Base-by-base conservation (phyloP, 2,797 vertebrate genomes). In the Aldrovandia affinis region DNA sequence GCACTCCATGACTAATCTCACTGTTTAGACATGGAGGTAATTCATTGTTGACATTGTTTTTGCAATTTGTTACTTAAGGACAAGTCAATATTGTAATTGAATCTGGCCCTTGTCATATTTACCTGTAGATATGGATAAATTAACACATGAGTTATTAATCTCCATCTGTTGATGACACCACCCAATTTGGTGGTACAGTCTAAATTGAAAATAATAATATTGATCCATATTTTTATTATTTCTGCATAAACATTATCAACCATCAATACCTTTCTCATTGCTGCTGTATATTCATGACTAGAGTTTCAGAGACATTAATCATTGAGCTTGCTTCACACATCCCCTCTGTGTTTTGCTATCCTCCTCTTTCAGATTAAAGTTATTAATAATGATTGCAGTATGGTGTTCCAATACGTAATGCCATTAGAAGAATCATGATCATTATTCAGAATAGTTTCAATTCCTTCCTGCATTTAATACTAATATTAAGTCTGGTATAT, bases 311-410 rank as follows among this genome's bases (percentile, higher is more conserved):
- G 81, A 86, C 30, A 79, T 84, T 85, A 83, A 78, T 84, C 83
- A 86, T 88, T 88, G 90, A 39, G 33, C 47, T 81, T 15, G n/a
- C 77, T 55, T 61, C 84, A 75, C 86, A 81, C 83, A 80, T 70
- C 25, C 78, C 82, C 52, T 68, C 83, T 73, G 39, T 15, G 47
- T 83, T 30, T 81, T 8, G 18, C 55, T 84, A 80, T 81, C 78
- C 89, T 7, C 80, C 7, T 73, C 65, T 83, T 8, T 55, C 83
- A 83, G 57, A 79, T 54, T 79, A 44, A 73, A 47, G 78, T 73
- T 28, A 59, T 70, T 81, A 57, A 75, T 79, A 50, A 65, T 75
- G 52, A 68, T 44, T 52, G 81, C 36, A 30, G n/a, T 63, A 20
- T 33, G 39, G 3, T n/a, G 22, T 42, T 61, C 80, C 36, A 65